Conservation (phyloP, 2,797 vertebrate species). For the Poeciliopsis paucimaculata region DNA sequence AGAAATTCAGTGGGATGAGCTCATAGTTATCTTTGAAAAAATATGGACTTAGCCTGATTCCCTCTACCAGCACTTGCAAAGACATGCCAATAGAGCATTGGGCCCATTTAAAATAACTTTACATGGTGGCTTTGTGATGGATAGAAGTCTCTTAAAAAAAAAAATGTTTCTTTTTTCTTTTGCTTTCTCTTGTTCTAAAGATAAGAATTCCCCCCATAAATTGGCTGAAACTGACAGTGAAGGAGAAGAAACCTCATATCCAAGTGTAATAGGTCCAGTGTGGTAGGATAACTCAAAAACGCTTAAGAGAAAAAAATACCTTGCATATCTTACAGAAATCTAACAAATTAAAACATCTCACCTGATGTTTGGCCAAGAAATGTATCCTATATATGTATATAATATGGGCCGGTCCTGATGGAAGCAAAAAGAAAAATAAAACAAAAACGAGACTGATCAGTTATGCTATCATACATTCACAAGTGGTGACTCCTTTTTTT, state of each 20-base stretch:
- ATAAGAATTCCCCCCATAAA: background rate
- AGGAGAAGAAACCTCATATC: background rate
- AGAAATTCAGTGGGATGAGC: background rate
- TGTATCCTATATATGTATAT: too few relatives aligned
- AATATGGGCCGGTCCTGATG: too few relatives aligned
- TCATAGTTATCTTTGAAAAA: background rate
- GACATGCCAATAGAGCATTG: background rate
- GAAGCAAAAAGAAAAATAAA: background rate
- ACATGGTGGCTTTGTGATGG: background rate
- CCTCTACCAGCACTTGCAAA: background rate
- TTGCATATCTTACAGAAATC: background rate
- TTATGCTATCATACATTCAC: background rate
- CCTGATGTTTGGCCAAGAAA: background rate
- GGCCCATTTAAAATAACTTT: background rate
- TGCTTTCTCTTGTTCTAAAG: background rate
- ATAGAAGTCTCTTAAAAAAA: background rate
- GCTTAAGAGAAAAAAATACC: background rate
- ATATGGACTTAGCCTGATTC: background rate
- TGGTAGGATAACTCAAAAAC: background rate
- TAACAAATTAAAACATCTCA: background rate
- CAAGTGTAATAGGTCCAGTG: background rate
- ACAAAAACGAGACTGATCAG: background rate
- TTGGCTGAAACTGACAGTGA: background rate
- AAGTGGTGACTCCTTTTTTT: background rate
- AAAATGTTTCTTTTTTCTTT: background rate